These are phyloP conservation scores for Drosophila takahashii DNA, from an alignment of 1,140 invertebrate species.

Conservation along the genomic window DNA sequence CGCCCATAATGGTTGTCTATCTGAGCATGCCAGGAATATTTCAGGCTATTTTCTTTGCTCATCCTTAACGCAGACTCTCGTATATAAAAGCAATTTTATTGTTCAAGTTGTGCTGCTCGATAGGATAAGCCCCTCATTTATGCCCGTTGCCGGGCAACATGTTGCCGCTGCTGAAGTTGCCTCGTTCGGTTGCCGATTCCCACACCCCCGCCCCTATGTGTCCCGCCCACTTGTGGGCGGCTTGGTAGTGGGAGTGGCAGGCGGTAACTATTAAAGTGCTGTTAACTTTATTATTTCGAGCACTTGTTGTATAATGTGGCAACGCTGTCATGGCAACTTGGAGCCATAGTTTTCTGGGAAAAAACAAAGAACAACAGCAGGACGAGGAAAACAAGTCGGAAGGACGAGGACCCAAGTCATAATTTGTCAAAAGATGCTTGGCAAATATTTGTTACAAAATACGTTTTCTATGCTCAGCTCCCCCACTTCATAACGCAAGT, in stretches of 20 bases:
- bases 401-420: conserved; percentile 60
- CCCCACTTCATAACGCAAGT: conserved; percentile 42
- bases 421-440: conserved; percentile 80
- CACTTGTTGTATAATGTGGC: conserved; percentile 82
- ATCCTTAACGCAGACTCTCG: conserved; percentile 16
- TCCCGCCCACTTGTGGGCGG: neutral
- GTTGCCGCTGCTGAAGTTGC: conserved; percentile 55
- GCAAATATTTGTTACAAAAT: conserved; percentile 73
- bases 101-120: conserved; percentile 79
- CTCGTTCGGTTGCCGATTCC: conserved; percentile 5
- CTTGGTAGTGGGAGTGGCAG: conserved; percentile 7
- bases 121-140: conserved; percentile 80
- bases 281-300: conserved; percentile 83
- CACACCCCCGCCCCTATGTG: neutral
- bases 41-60: conserved; percentile 38
- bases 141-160: conserved; percentile 77
- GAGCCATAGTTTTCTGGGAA: conserved; percentile 63
- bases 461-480: conserved; percentile 55
- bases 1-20: conserved; percentile 50
- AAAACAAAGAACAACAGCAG: conserved; percentile 33
- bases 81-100: conserved; percentile 80
- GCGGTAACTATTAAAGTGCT: conserved; percentile 80
- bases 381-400: conserved; percentile 14
- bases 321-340: conserved; percentile 77
- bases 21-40: conserved; percentile 70